These are phyloP conservation scores for Lasiurus cinereus DNA, from an alignment of 2,113 vertebrate genomes.

Conservation along the genomic window DNA sequence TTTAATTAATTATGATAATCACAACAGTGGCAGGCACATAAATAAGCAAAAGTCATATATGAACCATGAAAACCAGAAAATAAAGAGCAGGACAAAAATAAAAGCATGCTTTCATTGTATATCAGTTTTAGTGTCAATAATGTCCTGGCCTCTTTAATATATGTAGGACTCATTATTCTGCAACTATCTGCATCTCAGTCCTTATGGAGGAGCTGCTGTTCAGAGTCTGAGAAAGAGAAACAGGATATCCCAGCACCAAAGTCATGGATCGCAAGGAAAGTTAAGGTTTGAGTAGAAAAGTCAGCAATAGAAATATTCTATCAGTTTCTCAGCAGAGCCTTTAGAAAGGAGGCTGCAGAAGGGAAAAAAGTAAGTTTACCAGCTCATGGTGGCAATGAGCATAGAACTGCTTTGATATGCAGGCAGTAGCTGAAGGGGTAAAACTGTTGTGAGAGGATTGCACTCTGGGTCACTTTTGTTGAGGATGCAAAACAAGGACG, in stretches of 20 bases:
- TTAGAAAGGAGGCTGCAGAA: neutral
- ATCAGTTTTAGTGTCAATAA: neutral
- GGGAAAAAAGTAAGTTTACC: neutral
- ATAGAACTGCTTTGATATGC: neutral
- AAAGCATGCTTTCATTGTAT: neutral
- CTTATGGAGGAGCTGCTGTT: neutral
- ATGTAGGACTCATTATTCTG: neutral
- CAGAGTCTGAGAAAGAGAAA: neutral
- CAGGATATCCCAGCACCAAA: neutral
- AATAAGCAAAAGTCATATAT: neutral
- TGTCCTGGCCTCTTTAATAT: neutral
- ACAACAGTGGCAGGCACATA: neutral
- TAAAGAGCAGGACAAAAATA: slow-evolving; percentile 13
- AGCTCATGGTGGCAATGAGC: neutral
- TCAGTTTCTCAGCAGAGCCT: neutral
- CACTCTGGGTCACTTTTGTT: neutral
- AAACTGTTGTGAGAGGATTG: accelerated
- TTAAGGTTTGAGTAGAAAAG: neutral
- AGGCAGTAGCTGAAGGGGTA: neutral
- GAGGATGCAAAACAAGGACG: neutral
- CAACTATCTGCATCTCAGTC: neutral
- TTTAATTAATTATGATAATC: slow-evolving; percentile 62
- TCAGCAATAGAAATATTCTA: neutral
- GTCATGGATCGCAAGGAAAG: neutral
- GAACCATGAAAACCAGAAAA: slow-evolving; percentile 28